phyloP scores from a whole-genome alignment of 2,888 invertebrate species.

The Campopleginae sp. region DNA sequence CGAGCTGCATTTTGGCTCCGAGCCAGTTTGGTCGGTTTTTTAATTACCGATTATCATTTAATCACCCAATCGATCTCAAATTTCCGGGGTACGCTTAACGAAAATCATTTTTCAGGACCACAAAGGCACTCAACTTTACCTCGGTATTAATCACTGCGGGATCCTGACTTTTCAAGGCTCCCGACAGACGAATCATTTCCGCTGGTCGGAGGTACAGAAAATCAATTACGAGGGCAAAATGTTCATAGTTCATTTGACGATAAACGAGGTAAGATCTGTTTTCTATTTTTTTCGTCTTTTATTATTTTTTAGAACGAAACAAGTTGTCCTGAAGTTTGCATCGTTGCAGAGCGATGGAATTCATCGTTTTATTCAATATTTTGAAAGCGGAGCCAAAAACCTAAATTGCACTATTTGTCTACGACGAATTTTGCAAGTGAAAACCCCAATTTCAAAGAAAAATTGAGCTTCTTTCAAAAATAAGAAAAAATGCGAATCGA shows the following conservation, averaged over 20 bases:
- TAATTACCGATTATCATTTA: background rate
- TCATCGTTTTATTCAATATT: too few relatives aligned
- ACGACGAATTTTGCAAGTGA: too few relatives aligned
- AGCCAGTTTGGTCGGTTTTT: background rate
- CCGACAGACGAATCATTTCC: conserved; percentile 96
- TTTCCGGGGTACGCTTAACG: background rate
- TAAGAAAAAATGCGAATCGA: too few relatives aligned
- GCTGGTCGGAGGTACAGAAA: conserved; percentile 98
- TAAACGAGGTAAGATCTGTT: conserved; percentile 91
- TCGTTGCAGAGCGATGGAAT: too few relatives aligned
- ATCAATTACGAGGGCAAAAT: conserved; percentile 99
- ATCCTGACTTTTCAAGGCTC: conserved; percentile 98
- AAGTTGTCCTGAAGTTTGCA: background rate
- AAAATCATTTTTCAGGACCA: conserved; percentile 90
- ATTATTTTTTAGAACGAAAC: background rate
- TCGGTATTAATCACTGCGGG: conserved; percentile 98
- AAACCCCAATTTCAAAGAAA: too few relatives aligned
- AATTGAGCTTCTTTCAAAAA: too few relatives aligned
- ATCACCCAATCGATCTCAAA: background rate
- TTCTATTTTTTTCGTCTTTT: background rate
- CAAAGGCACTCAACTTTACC: conserved; percentile 94
- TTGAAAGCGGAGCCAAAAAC: too few relatives aligned
- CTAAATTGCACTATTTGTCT: too few relatives aligned
- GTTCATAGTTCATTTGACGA: conserved; percentile 97
- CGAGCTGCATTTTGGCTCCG: background rate